Conservation (phyloP, 23 tunicate genomes). For the Styela plicata region DNA sequence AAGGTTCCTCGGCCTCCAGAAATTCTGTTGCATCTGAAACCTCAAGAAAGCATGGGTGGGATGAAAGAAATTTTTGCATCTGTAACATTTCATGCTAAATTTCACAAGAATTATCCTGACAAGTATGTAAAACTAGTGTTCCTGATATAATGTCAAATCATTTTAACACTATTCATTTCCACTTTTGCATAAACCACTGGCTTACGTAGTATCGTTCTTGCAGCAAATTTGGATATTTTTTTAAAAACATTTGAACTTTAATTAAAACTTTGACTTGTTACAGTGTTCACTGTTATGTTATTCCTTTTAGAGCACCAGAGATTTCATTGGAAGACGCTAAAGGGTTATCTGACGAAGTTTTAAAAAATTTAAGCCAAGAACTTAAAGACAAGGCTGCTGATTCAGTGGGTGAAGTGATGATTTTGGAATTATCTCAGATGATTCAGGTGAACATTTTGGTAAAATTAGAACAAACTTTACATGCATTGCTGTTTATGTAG, state of each 20-base stretch:
- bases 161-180: too few relatives aligned
- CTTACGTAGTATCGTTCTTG: neutral
- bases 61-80: constrained; percentile 29
- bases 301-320: constrained; percentile 44
- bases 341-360: constrained; percentile 56
- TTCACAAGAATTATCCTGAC: constrained; percentile 59
- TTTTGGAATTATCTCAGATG: constrained; percentile 56
- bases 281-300: neutral
- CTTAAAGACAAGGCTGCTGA: constrained; percentile 39
- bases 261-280: neutral
- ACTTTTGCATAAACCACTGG: too few relatives aligned
- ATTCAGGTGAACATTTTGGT: constrained; percentile 49
- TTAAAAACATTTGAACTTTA: neutral
- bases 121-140: too few relatives aligned
- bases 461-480: too few relatives aligned
- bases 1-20: constrained; percentile 79
- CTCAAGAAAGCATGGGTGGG: constrained; percentile 75
- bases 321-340: constrained; percentile 48
- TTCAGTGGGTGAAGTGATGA: constrained; percentile 80
- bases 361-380: constrained; percentile 26
- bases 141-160: too few relatives aligned
- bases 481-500: too few relatives aligned
- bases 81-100: constrained; percentile 42
- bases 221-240: too few relatives aligned
- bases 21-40: constrained; percentile 46